A percentile compares a stretch with the other conserved stretches of the same genome.
Evolutionary conservation across 2,797 vertebrate genomes (phyloP).

Genomic region (Cynodonichthys magdalenae): DNA sequence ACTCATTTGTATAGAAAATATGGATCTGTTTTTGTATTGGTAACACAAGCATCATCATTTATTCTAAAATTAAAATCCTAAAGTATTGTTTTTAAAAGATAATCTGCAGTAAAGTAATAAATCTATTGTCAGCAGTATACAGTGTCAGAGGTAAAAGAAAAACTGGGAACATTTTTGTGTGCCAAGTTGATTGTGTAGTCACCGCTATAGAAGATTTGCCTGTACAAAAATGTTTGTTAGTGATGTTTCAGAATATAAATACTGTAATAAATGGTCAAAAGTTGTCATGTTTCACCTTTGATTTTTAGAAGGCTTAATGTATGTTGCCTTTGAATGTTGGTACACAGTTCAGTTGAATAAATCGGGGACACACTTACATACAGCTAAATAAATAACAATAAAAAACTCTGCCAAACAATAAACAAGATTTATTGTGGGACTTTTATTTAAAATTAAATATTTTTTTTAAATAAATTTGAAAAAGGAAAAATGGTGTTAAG

Average conservation of each 20-base stretch:
- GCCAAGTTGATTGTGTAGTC: conserved; percentile 67
- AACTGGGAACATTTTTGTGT: conserved; percentile 63
- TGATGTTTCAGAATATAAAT: conserved; percentile 67
- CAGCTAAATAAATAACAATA: neutral
- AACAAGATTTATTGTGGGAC: too few relatives aligned
- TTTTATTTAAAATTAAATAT: too few relatives aligned
- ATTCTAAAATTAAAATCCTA: conserved; percentile 26
- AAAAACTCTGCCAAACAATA: neutral
- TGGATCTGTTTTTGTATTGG: conserved; percentile 18
- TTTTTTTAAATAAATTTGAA: too few relatives aligned
- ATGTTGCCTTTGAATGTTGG: too few relatives aligned
- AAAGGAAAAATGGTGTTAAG: too few relatives aligned
- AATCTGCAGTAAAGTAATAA: conserved; percentile 32
- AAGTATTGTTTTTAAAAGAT: conserved; percentile 34
- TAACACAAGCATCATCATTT: conserved; percentile 36
- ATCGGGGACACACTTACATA: neutral
- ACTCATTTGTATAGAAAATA: conserved; percentile 53
- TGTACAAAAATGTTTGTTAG: conserved; percentile 67
- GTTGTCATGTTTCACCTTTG: neutral
- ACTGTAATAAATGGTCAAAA: conserved; percentile 69
- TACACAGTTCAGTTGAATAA: neutral
- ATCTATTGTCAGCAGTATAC: conserved; percentile 43
- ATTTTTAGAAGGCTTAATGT: neutral
- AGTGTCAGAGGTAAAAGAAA: conserved; percentile 24
- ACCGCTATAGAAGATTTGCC: conserved; percentile 56